Evolutionary conservation across 2,797 vertebrate genomes (phyloP), one percentile per base, ranked within the genome.

Genomic region (Bovichtus variegatus): DNA sequence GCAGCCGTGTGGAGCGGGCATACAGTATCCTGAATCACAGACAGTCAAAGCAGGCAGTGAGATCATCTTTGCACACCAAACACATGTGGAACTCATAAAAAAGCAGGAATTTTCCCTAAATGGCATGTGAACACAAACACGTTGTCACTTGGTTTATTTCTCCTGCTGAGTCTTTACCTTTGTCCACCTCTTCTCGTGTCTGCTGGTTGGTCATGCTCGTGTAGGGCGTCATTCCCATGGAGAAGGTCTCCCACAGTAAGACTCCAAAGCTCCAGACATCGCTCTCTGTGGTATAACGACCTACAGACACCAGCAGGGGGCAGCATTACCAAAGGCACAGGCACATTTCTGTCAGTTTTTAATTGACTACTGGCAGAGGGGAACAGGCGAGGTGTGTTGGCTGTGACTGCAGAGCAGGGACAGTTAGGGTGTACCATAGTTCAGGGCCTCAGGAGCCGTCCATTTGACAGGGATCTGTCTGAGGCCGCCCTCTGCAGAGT

Each of bases 261-360:
- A 99, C 89, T 2, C 98, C 98, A 1, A 99, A 99, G 88, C 98
- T 99, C 98, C 98, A 99, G 53, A 98, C 95, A 0, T 99, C 98
- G 0, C 97, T 99, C 86, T 98, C 96, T 0, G 97, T 96, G 81
- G 96, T 98, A 90, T 97, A 99, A 43, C 96, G 96, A 36, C 97
- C 98, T 99, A 83, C 38, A 78, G 80, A 40, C 27, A 83, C 79
- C 89, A 91, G 85, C 87, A 95, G 95, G 80, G 88, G 90, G 92
- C 89, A 93, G 91, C 74, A 86, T 82, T 86, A 84, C 82, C 76
- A 91, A 83, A 89, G 80, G 40, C 61, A 78, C 50, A 23, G 19
- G 19, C 18, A 4, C 31, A 44, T 5, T 34, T 34, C 31, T 31
- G 50, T 41, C 51, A 80, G 91, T 0, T 62, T 64, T 4, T 21